Conservation (phyloP, 2,797 vertebrate species). For the Monodelphis domestica region DNA sequence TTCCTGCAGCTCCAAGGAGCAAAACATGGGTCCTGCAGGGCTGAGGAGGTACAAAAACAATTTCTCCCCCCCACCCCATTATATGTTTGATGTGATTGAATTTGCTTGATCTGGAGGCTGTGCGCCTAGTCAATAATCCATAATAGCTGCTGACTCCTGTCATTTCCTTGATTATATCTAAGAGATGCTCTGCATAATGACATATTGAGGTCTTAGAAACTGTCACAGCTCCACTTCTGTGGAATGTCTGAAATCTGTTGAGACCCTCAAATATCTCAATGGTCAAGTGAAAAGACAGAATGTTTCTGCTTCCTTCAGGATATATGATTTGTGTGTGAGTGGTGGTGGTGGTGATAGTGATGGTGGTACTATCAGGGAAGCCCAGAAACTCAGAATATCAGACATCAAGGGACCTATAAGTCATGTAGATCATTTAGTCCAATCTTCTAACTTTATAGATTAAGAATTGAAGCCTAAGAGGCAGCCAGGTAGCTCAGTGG, state of each 20-base stretch:
- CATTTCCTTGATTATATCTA: not conserved
- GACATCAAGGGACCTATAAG: not conserved
- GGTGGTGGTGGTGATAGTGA: not conserved
- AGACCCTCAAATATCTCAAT: not conserved
- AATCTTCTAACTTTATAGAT: not conserved
- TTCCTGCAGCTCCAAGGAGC: conserved; percentile 3
- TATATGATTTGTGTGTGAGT: not conserved
- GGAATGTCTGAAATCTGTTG: not conserved
- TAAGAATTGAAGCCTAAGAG: not conserved
- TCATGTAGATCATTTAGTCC: not conserved
- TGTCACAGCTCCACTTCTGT: not conserved
- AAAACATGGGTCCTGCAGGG: not conserved
- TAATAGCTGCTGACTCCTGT: not conserved
- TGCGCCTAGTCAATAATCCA: not conserved
- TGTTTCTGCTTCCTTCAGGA: not conserved
- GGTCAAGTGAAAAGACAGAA: not conserved
- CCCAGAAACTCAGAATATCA: not conserved
- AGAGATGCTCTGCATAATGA: not conserved
- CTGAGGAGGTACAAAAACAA: not conserved
- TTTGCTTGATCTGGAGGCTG: not conserved
- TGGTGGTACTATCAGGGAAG: too few species aligned
- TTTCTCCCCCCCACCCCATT: not conserved
- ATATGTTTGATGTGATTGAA: not conserved
- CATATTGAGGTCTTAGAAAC: not conserved
- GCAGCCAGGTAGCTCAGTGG: too few species aligned